Evolutionary conservation across 2,797 vertebrate genomes (phyloP).

Genomic region (Parauchenoglanis ngamensis): DNA sequence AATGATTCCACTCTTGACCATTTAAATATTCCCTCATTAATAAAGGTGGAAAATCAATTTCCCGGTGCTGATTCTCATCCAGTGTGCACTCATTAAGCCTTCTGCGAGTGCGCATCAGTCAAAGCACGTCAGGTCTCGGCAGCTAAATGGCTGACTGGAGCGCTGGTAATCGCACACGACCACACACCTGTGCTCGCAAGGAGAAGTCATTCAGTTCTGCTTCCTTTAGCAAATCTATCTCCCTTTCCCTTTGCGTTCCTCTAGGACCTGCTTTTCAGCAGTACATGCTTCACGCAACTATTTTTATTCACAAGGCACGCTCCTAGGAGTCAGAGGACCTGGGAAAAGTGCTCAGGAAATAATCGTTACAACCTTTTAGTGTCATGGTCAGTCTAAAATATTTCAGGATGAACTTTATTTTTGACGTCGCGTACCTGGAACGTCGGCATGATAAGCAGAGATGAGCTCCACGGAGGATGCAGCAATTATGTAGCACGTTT

Average conservation of each 20-base stretch:
- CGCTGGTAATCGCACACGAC: constrained; percentile 57
- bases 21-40: constrained; percentile 68
- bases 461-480: not conserved
- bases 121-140: constrained; percentile 64
- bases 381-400: constrained; percentile 2
- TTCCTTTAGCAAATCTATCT: constrained; percentile 51
- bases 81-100: constrained; percentile 67
- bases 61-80: constrained; percentile 58
- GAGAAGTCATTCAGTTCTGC: constrained; percentile 48
- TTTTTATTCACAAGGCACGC: constrained; percentile 19
- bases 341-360: constrained; percentile 27
- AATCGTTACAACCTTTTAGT: constrained; percentile 25
- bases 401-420: not conserved
- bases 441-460: not conserved
- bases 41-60: constrained; percentile 72
- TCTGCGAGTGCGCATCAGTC: constrained; percentile 68
- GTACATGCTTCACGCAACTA: constrained; percentile 5
- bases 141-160: constrained; percentile 64
- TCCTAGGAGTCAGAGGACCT: constrained; percentile 15
- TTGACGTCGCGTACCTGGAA: not conserved
- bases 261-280: constrained; percentile 24
- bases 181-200: constrained; percentile 50
- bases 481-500: not conserved
- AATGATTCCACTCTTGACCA: constrained; percentile 54
- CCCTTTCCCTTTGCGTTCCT: constrained; percentile 31